Conservation (phyloP, 2,888 invertebrate species). For the Xestia xanthographa region DNA sequence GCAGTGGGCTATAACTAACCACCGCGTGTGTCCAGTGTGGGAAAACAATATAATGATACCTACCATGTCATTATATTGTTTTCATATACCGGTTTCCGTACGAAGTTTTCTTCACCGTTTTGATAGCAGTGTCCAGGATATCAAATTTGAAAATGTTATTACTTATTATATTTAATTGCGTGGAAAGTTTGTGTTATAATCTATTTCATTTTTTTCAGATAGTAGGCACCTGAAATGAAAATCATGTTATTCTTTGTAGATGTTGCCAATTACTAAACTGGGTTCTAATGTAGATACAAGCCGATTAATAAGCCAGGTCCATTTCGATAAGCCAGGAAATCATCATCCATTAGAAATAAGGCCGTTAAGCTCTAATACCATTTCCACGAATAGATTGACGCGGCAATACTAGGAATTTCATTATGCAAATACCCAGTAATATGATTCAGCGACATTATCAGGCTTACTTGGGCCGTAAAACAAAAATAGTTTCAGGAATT, state of each 20-base stretch:
- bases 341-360: slow-evolving; percentile 3
- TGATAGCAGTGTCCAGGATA: background rate
- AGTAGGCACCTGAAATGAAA: background rate
- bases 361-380: background rate
- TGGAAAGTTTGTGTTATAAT: background rate
- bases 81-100: background rate
- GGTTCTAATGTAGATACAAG: too few species aligned
- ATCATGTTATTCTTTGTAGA: background rate
- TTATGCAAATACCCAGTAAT: slow-evolving; percentile 2
- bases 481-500: slow-evolving; percentile 3
- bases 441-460: background rate
- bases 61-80: background rate
- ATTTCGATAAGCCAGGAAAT: slow-evolving; percentile 19
- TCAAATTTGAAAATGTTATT: background rate
- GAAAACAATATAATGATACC: too few species aligned
- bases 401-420: slow-evolving; percentile 9
- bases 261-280: background rate
- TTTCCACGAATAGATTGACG: slow-evolving; percentile 5
- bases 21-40: background rate
- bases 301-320: slow-evolving; percentile 14
- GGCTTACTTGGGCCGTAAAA: background rate
- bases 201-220: background rate
- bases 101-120: background rate
- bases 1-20: background rate
- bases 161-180: background rate